Conservation (phyloP, 2,113 vertebrate species). For the Bos taurus region DNA sequence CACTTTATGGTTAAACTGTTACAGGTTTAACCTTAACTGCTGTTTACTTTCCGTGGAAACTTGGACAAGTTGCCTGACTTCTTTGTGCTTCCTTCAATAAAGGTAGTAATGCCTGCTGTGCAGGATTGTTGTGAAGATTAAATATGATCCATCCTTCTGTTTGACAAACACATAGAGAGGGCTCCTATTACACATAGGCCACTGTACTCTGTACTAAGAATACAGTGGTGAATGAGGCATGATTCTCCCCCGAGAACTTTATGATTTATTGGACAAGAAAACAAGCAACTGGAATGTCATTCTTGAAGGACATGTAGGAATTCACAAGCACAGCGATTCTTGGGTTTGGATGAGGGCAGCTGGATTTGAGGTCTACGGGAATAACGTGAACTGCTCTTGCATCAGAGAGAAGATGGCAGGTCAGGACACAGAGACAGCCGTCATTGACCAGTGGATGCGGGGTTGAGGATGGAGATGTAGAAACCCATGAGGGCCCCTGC, state of each 20-base stretch:
- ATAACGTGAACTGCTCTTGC: not conserved
- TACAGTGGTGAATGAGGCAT: not conserved
- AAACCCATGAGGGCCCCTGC: not conserved
- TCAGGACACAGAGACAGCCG: not conserved
- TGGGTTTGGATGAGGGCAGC: not conserved
- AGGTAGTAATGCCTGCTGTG: not conserved
- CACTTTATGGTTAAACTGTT: not conserved
- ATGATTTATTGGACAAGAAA: not conserved
- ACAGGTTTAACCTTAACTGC: not conserved
- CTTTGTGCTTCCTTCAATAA: not conserved
- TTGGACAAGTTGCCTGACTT: not conserved
- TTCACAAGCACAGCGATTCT: not conserved
- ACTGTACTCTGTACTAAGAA: not conserved
- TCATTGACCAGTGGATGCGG: accelerated
- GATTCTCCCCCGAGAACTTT: not conserved
- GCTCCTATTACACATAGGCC: not conserved
- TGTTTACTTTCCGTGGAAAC: not conserved
- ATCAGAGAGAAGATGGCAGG: not conserved
- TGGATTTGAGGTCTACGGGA: not conserved
- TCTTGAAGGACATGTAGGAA: not conserved
- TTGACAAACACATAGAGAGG: not conserved
- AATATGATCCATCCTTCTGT: not conserved
- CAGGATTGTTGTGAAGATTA: not conserved
- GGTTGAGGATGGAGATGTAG: not conserved
- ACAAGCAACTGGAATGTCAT: not conserved